phyloP scores from a whole-genome alignment of 2,113 vertebrate species.

The Otocyon megalotis region DNA sequence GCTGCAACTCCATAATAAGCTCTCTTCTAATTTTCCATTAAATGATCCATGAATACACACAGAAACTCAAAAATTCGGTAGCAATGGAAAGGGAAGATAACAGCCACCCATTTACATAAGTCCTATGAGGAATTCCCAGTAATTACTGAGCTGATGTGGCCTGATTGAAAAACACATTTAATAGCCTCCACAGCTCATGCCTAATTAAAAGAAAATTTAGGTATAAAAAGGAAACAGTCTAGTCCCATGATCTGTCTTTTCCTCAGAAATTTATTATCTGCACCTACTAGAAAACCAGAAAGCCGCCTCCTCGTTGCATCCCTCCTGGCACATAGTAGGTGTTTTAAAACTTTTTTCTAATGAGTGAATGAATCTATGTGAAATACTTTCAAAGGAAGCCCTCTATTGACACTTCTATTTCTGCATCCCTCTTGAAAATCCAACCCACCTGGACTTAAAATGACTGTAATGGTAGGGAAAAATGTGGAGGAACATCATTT shows the following conservation, averaged over 20 bases:
- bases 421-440: neutral
- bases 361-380: neutral
- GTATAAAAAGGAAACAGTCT: neutral
- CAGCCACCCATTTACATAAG: constrained; percentile 41
- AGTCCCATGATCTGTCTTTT: neutral
- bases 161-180: constrained; percentile 57
- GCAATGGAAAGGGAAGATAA: constrained; percentile 61
- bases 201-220: constrained; percentile 61
- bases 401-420: neutral
- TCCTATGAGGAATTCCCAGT: constrained; percentile 57
- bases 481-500: neutral
- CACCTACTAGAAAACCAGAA: neutral
- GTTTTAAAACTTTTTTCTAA: constrained; percentile 19
- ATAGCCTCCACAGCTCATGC: neutral
- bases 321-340: neutral
- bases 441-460: neutral
- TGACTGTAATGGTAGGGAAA: neutral
- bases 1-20: neutral
- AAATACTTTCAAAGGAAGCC: neutral
- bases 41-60: constrained; percentile 26
- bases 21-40: constrained; percentile 52
- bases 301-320: neutral
- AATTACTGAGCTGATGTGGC: constrained; percentile 47
- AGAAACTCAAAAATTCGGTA: constrained; percentile 63
- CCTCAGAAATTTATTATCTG: neutral